Conservation (phyloP, 1,140 invertebrate species). For the Drosophila rufa region DNA sequence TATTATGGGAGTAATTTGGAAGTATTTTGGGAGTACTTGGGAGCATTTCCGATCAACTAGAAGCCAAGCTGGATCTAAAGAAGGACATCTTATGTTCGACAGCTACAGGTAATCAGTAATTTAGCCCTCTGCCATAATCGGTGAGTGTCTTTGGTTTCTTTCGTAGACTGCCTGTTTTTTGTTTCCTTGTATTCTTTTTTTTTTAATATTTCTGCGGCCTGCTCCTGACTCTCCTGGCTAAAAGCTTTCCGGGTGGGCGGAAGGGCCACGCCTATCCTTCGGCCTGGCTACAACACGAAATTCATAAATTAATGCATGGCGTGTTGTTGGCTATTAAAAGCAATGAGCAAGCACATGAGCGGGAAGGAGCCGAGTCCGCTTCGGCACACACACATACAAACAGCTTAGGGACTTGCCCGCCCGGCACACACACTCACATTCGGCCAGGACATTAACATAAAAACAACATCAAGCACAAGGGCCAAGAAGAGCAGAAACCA, state of each 20-base stretch:
- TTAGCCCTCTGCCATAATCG: too few species aligned
- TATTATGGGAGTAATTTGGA: too few species aligned
- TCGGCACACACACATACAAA: conserved; percentile 36
- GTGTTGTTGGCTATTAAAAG: conserved; percentile 83
- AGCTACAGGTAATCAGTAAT: conserved; percentile 3
- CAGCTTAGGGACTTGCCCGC: conserved; percentile 63
- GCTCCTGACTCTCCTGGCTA: conserved; percentile 43
- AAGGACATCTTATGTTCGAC: background rate
- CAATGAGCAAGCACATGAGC: conserved; percentile 81
- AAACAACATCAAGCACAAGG: conserved; percentile 71
- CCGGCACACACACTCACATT: conserved; percentile 35
- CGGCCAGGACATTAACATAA: conserved; percentile 66
- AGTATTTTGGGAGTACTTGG: too few species aligned
- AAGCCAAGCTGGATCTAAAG: background rate
- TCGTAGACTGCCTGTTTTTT: conserved; percentile 1
- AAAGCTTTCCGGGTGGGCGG: conserved; percentile 66
- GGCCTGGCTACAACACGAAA: conserved; percentile 48
- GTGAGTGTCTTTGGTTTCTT: conserved; percentile 18
- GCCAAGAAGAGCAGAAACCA: conserved; percentile 58
- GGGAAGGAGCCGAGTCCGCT: conserved; percentile 20
- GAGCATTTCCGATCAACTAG: too few species aligned
- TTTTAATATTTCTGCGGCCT: conserved; percentile 65
- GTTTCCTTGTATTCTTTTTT: conserved; percentile 10
- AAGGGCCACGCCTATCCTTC: conserved; percentile 27
- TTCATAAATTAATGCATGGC: conserved; percentile 83